A percentile compares a stretch with the other conserved stretches of the same genome.
Conservation (phyloP, 64 coral and sea anemone genomes). For the Stichodactyla helianthus region DNA sequence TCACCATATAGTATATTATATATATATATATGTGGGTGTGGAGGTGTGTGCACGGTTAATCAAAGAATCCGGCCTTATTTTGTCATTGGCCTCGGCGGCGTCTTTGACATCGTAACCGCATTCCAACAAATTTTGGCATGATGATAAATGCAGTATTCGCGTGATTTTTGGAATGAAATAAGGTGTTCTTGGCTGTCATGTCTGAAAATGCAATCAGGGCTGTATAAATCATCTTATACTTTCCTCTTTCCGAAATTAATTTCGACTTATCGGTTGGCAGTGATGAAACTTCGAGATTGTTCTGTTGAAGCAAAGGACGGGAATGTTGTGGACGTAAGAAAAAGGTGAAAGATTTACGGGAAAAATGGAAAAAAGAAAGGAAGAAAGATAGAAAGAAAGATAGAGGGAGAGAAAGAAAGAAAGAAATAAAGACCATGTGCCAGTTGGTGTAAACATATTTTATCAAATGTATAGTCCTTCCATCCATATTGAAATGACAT, state of each 20-base stretch:
- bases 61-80: not conserved
- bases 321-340: not conserved
- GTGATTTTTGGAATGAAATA: not conserved
- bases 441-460: no score
- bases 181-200: not conserved
- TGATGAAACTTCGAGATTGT: not conserved
- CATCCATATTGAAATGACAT: no score
- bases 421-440: not conserved
- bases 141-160: not conserved
- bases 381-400: not conserved
- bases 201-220: constrained; percentile 6
- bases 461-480: no score
- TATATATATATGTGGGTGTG: no score
- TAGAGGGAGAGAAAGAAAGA: not conserved
- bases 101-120: constrained; percentile 4
- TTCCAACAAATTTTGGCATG: constrained; percentile 4
- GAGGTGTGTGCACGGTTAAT: no score
- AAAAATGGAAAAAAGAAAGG: not conserved
- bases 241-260: not conserved
- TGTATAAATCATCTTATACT: not conserved
- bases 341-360: not conserved
- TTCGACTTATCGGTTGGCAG: not conserved
- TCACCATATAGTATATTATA: no score
- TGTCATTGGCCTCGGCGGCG: not conserved
- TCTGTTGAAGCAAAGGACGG: not conserved